phyloP scores from a whole-genome alignment of 2,797 vertebrate species.

The Antennarius maculatus region DNA sequence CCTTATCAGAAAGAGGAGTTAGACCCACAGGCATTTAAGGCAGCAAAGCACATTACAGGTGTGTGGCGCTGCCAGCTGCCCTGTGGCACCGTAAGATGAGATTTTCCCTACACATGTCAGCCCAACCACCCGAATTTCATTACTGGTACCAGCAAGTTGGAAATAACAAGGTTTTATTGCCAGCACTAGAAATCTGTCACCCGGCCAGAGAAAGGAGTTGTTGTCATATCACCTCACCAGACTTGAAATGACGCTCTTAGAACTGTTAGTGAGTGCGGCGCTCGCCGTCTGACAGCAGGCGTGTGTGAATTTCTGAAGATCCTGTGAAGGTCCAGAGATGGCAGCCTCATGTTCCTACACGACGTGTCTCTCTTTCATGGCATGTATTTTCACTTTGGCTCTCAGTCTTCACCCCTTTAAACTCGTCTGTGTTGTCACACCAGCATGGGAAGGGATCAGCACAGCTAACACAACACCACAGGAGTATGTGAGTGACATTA shows the following conservation, averaged over 20 bases:
- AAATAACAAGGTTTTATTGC: constrained; percentile 64
- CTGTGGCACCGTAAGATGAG: constrained; percentile 58
- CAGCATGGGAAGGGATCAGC: constrained; percentile 5
- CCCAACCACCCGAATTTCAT: constrained; percentile 53
- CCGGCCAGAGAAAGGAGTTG: constrained; percentile 38
- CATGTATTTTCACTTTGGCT: constrained; percentile 42
- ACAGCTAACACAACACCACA: too few relatives aligned
- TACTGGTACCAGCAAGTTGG: constrained; percentile 55
- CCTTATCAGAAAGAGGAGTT: constrained; percentile 38
- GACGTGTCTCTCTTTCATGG: constrained; percentile 35
- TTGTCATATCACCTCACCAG: constrained; percentile 39
- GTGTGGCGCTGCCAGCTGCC: constrained; percentile 40
- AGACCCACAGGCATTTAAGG: constrained; percentile 23
- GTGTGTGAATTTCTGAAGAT: constrained; percentile 21
- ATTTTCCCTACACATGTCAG: constrained; percentile 52
- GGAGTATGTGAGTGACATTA: constrained; percentile 34
- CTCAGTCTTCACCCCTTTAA: constrained; percentile 32
- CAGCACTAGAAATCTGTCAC: constrained; percentile 52
- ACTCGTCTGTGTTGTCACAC: constrained; percentile 36
- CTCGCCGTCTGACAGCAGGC: constrained; percentile 18
- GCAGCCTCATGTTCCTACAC: not conserved
- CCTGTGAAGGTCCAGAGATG: constrained; percentile 9
- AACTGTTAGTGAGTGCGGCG: not conserved
- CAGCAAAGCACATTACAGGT: constrained; percentile 56
- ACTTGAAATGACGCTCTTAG: constrained; percentile 22